Percentiles rank a stretch among this genome's conserved stretches.
These are phyloP conservation scores for Hemicrepidius hirtus DNA, from an alignment of 2,888 invertebrate species.

Conservation along the genomic window DNA sequence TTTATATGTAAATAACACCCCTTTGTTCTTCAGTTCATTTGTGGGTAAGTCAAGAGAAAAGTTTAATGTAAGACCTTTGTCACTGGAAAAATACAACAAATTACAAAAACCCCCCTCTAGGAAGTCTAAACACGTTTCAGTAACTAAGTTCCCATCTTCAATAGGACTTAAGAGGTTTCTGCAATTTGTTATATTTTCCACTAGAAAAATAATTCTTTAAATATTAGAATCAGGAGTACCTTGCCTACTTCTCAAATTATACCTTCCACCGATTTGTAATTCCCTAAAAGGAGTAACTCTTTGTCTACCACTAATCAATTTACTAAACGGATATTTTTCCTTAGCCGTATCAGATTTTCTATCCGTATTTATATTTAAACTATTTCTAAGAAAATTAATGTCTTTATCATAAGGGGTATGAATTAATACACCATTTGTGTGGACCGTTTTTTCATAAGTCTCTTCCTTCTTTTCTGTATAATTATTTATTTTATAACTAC, in stretches of 20 bases:
- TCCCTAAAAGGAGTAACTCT: conserved; percentile 38
- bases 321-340: conserved; percentile 21
- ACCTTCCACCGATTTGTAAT: conserved; percentile 36
- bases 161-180: too few species aligned
- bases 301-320: conserved; percentile 30
- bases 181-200: too few species aligned
- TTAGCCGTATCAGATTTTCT: not conserved
- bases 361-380: not conserved
- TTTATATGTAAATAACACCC: too few species aligned
- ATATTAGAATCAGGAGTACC: conserved; percentile 48
- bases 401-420: not conserved
- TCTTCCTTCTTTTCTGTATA: not conserved
- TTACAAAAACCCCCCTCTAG: too few species aligned
- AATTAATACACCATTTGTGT: not conserved
- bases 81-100: too few species aligned
- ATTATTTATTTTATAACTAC: not conserved
- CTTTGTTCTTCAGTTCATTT: too few species aligned
- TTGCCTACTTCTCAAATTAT: conserved; percentile 57
- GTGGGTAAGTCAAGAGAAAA: too few species aligned
- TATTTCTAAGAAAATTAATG: conserved; percentile 28
- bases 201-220: too few species aligned
- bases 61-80: too few species aligned
- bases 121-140: too few species aligned
- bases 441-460: not conserved
- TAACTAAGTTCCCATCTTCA: too few species aligned